Conservation (phyloP, 2,797 vertebrate genomes). For the Orestias chungarensis region DNA sequence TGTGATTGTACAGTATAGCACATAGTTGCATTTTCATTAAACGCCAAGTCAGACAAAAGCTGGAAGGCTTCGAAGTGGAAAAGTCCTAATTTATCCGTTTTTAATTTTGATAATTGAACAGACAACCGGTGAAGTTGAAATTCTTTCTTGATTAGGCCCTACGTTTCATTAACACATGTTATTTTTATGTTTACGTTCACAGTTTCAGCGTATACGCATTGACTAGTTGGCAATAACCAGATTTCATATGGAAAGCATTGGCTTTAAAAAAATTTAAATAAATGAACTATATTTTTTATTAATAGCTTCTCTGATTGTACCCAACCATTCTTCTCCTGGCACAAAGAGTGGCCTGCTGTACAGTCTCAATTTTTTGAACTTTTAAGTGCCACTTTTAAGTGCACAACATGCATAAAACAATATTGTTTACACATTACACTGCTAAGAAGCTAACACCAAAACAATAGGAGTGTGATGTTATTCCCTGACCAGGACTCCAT, state of each 20-base stretch:
- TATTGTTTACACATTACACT: neutral
- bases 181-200: neutral
- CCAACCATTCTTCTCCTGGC: neutral
- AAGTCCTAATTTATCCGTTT: too few species aligned
- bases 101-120: too few species aligned
- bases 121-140: neutral
- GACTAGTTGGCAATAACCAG: neutral
- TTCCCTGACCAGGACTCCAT: neutral
- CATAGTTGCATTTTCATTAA: too few species aligned
- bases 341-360: neutral
- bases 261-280: neutral
- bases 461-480: neutral
- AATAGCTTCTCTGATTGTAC: neutral
- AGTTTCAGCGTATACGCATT: neutral
- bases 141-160: neutral
- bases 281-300: neutral
- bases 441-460: neutral
- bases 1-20: too few species aligned
- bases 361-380: neutral
- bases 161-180: neutral
- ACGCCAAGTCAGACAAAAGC: too few species aligned
- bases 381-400: neutral
- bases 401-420: neutral
- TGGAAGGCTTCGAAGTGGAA: neutral
- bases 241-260: neutral